A percentile compares a stretch with the other conserved stretches of the same genome.
Evolutionary conservation across 2,888 invertebrate genomes (phyloP).

Genomic region (Hemaris fuciformis): DNA sequence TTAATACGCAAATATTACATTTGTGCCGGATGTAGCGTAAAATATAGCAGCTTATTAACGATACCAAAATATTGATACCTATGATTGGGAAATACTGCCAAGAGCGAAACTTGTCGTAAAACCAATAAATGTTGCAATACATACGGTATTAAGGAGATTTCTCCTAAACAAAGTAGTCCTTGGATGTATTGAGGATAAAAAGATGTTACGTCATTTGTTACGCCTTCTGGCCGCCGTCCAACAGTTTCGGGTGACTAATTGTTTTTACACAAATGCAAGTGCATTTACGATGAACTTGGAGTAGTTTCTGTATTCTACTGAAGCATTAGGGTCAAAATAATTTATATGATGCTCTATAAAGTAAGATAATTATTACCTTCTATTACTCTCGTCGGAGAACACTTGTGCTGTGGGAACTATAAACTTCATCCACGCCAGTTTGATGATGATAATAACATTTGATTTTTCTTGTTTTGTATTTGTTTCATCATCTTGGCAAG

Average conservation of each 20-base stretch:
- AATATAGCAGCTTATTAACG: background rate
- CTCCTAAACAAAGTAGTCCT: background rate
- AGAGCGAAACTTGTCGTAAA: background rate
- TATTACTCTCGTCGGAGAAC: background rate
- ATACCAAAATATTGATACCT: background rate
- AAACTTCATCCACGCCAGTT: too few species aligned
- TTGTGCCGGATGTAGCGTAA: background rate
- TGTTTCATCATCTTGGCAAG: too few species aligned
- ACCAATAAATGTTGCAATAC: background rate
- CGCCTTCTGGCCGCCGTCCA: background rate
- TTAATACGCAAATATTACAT: background rate
- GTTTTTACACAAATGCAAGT: conserved; percentile 1
- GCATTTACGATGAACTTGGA: background rate
- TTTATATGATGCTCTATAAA: background rate
- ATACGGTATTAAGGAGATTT: background rate
- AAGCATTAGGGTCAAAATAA: background rate
- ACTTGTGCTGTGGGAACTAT: too few species aligned
- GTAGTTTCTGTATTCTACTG: background rate
- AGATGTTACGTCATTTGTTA: background rate
- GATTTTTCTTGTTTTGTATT: too few species aligned
- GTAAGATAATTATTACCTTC: background rate
- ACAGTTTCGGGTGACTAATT: background rate
- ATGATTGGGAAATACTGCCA: background rate
- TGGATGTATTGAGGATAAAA: background rate
- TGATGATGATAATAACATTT: too few species aligned